These are phyloP conservation scores for Corticium candelabrum DNA, from an alignment of 37 sponge, comb jelly and placozoan species.

Conservation along the genomic window DNA sequence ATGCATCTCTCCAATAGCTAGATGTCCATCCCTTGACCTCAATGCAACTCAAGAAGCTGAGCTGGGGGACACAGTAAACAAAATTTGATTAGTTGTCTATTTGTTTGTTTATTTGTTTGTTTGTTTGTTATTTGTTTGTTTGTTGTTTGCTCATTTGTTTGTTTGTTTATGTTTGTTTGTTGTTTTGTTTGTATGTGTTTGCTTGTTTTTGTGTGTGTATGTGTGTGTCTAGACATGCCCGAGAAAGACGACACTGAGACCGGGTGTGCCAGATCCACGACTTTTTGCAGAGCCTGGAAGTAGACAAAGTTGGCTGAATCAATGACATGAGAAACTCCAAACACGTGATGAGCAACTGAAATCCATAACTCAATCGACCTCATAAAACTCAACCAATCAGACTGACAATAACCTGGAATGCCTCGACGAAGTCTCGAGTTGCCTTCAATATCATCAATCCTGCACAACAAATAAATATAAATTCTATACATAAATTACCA, in stretches of 20 bases:
- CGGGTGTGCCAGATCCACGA: too few species aligned
- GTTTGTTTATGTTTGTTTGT: too few species aligned
- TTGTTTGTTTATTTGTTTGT: slow-evolving; percentile 70
- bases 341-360: slow-evolving; percentile 74
- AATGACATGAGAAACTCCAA: slow-evolving; percentile 68
- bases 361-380: not conserved
- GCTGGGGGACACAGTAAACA: too few species aligned
- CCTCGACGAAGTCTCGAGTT: slow-evolving; percentile 77
- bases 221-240: too few species aligned
- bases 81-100: too few species aligned
- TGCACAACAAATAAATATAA: not conserved
- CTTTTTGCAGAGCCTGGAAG: slow-evolving; percentile 67
- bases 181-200: too few species aligned
- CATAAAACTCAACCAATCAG: not conserved
- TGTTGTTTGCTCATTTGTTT: slow-evolving; percentile 19
- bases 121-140: slow-evolving; percentile 47
- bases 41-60: slow-evolving; percentile 69
- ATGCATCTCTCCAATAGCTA: too few species aligned
- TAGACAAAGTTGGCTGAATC: slow-evolving; percentile 87
- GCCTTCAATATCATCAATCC: slow-evolving; percentile 90
- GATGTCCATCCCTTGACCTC: slow-evolving; percentile 92
- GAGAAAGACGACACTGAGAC: too few species aligned
- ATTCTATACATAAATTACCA: not conserved
- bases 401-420: slow-evolving; percentile 43
- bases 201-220: too few species aligned